A percentile compares a stretch with the other conserved stretches of the same genome.
Conservation (phyloP, 2,797 vertebrate genomes). For the Borostomias antarcticus region DNA sequence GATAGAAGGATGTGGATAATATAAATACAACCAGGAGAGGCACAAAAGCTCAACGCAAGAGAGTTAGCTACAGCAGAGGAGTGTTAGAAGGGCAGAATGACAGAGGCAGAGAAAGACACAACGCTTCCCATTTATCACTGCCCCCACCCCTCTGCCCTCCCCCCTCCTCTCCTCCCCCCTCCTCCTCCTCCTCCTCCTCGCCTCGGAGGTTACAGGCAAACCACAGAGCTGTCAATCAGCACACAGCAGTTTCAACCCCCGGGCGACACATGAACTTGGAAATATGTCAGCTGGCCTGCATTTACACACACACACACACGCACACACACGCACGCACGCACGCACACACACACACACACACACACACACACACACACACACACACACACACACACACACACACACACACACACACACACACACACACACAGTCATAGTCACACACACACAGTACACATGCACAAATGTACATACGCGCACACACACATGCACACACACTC, state of each 20-base stretch:
- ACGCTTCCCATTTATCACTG: slow-evolving; percentile 59
- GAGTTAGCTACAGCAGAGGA: too few relatives aligned
- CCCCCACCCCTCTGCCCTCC: slow-evolving; percentile 12
- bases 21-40: too few relatives aligned
- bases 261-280: slow-evolving; percentile 59
- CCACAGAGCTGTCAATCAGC: slow-evolving; percentile 56
- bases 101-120: slow-evolving; percentile 37
- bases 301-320: slow-evolving; percentile 24
- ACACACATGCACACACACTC: slow-evolving; percentile 18
- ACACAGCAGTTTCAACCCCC: slow-evolving; percentile 43
- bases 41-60: too few relatives aligned
- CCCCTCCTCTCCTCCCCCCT: too few relatives aligned
- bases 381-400: slow-evolving; percentile 20
- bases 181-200: slow-evolving; percentile 29
- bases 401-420: slow-evolving; percentile 8
- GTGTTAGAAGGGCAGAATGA: too few relatives aligned
- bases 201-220: slow-evolving; percentile 44
- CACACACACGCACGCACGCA: background rate
- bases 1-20: too few relatives aligned
- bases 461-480: slow-evolving; percentile 17
- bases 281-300: slow-evolving; percentile 47
- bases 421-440: slow-evolving; percentile 29
- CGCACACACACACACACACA: background rate
- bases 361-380: slow-evolving; percentile 37
- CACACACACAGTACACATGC: slow-evolving; percentile 22